Evolutionary conservation across 2,797 vertebrate genomes (phyloP).

Genomic region (Balearica regulorum): DNA sequence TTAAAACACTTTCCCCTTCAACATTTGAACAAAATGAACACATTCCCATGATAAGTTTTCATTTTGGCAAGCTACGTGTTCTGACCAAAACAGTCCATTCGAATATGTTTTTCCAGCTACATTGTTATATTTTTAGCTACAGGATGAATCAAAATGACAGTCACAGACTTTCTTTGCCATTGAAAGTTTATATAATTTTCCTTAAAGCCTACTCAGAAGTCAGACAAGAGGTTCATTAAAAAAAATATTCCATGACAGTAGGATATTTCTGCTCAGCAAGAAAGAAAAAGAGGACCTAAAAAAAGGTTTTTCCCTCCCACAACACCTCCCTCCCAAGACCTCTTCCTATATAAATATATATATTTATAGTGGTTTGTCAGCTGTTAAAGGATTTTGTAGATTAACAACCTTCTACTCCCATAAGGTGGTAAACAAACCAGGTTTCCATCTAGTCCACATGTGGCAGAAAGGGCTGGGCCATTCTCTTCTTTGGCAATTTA

Average conservation of each 20-base stretch:
- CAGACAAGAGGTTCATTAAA: background rate
- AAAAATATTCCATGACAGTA: background rate
- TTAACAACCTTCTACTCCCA: background rate
- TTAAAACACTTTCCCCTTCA: background rate
- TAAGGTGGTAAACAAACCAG: background rate
- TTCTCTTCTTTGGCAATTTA: background rate
- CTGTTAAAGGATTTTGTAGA: background rate
- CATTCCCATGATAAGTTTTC: background rate
- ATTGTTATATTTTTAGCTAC: background rate
- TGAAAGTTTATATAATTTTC: background rate
- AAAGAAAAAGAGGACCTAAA: background rate
- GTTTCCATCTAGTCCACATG: no score
- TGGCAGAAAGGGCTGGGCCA: background rate
- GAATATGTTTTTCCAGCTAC: background rate
- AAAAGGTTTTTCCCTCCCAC: background rate
- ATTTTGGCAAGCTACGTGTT: background rate
- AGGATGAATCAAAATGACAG: conserved; percentile 5
- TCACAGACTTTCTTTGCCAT: background rate
- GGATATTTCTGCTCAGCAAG: background rate
- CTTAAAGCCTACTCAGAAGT: background rate
- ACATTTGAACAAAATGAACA: background rate
- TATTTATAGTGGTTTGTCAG: background rate
- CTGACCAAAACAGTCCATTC: background rate
- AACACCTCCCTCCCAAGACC: rapidly evolving
- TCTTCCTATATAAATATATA: background rate